Conservation (phyloP, 2,797 vertebrate species). For the Gobio occitaniae region DNA sequence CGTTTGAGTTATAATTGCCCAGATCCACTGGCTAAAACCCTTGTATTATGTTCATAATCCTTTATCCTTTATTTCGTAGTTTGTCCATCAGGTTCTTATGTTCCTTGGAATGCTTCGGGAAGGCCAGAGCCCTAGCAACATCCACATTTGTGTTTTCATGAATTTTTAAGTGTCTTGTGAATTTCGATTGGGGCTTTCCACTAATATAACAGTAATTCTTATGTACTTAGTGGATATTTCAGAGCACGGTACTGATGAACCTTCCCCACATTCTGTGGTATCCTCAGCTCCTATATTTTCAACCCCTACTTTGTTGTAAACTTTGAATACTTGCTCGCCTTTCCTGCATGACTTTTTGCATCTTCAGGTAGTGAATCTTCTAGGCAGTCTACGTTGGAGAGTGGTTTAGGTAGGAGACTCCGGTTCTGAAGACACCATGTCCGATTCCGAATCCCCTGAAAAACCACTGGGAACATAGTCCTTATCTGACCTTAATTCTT, state of each 20-base stretch:
- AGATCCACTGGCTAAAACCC: neutral
- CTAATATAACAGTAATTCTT: slow-evolving; percentile 13
- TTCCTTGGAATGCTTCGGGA: slow-evolving; percentile 4
- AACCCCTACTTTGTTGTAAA: too few species aligned
- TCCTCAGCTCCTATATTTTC: neutral
- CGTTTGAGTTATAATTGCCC: neutral
- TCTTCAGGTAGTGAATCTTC: neutral
- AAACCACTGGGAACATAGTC: neutral
- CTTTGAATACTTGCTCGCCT: too few species aligned
- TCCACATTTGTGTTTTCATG: slow-evolving; percentile 3
- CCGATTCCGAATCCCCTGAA: neutral
- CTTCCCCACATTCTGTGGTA: slow-evolving; percentile 1
- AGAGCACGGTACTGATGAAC: neutral
- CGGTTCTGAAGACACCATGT: too few species aligned
- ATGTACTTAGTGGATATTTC: neutral
- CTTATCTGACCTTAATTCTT: neutral
- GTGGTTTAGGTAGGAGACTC: neutral
- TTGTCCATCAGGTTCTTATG: neutral
- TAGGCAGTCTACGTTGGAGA: neutral
- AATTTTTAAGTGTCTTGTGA: slow-evolving; percentile 1
- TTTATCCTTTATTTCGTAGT: neutral
- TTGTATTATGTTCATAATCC: neutral
- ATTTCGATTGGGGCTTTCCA: neutral
- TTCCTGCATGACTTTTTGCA: too few species aligned
- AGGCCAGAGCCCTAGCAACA: slow-evolving; percentile 6